Evolutionary conservation across 2,797 vertebrate genomes (phyloP), one percentile per base, ranked within the genome.

Genomic region (Typhlichthys subterraneus): DNA sequence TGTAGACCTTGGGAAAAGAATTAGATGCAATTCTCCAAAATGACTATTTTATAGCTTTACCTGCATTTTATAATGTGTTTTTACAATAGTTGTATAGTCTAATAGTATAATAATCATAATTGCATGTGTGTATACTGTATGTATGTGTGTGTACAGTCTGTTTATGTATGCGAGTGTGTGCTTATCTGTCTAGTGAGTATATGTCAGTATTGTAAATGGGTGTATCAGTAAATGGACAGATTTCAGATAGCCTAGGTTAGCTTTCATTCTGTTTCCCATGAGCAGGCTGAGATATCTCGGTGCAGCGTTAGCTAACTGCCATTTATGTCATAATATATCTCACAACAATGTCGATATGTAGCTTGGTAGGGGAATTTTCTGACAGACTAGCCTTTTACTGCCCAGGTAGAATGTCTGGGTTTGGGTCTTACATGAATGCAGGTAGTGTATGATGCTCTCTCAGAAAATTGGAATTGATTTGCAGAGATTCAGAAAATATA

Each of bases 391-490:
- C 19, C 17, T 46, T 12, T 63, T 47, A 54, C 23, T 45, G 45
- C 29, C 23, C 14, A 13, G 15, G 45, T 12, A 38, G 53, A 6
- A 55, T 42, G 23, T 29, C 23, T 29, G 52, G 47, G 23, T 29
- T 4, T 29, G 52, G 47, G 61, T 48, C 61, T 55, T 17, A 55
- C 50, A 29, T 29, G 23, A 29, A 29, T 63, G 38, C 23, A 31
- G 13, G 53, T 14, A 23, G 23, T 53, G 15, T 48, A 33, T 17
- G 14, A 17, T 29, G 15, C 45, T 61, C 29, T 46, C 53, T 51
- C 19, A 51, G 59, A 56, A 52, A 46, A 68, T 68, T 52, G 33
- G 17, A 64, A 64, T 59, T 19, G 48, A 67, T 60, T 50, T 49
- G 53, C 14, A 14, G n/a, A 49, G 33, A 50, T 23, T 14, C 45